phyloP scores from a whole-genome alignment of 1,140 invertebrate species.

The Lycorma delicatula region DNA sequence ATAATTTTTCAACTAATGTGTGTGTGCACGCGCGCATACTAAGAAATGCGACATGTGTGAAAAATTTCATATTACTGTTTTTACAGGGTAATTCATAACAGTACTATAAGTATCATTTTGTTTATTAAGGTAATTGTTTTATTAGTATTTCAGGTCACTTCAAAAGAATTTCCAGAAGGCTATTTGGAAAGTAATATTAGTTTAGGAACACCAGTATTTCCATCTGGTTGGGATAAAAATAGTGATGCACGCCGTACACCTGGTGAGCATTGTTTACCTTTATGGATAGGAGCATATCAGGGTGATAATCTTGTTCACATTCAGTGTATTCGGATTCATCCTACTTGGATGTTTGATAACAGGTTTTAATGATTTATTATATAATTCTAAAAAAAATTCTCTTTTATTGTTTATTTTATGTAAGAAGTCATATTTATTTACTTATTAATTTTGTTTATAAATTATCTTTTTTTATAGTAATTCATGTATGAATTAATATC shows the following conservation, averaged over 20 bases:
- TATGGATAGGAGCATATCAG: constrained; percentile 45
- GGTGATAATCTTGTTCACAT: constrained; percentile 39
- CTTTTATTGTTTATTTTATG: no score
- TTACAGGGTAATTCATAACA: no score
- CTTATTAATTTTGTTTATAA: no score
- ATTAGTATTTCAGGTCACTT: constrained; percentile 8
- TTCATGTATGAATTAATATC: no score
- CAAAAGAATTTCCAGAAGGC: constrained; percentile 34
- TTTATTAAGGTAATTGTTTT: no score
- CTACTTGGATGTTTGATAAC: constrained; percentile 55
- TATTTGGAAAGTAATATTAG: constrained; percentile 41
- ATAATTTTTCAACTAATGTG: no score
- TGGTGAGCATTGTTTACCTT: constrained; percentile 37
- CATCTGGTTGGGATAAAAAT: constrained; percentile 41
- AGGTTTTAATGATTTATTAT: constrained; percentile 37
- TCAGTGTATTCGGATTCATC: constrained; percentile 52
- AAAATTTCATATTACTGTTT: no score
- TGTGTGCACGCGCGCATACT: no score
- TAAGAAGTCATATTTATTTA: no score
- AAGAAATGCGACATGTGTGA: no score
- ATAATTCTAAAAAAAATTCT: constrained; percentile 11
- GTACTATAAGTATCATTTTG: no score
- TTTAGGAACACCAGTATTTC: constrained; percentile 40
- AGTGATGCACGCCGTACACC: not conserved
- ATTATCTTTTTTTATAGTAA: no score